Evolutionary conservation across 2,113 vertebrate species (phyloP).

Genomic region (Toxostoma redivivum): DNA sequence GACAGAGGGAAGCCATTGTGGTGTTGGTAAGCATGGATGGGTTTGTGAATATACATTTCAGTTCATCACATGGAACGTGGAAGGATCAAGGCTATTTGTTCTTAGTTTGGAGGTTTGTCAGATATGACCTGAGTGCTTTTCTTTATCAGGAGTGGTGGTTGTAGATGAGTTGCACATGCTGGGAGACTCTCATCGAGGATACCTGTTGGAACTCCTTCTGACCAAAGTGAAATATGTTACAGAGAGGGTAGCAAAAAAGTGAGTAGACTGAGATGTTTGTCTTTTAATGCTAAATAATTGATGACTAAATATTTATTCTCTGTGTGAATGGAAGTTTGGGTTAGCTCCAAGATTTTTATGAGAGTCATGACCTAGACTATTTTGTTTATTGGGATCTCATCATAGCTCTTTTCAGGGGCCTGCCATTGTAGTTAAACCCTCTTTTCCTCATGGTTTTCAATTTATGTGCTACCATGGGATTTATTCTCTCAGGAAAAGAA

Average conservation of each 20-base stretch:
- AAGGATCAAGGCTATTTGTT: background rate
- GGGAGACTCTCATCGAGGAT: conserved; percentile 91
- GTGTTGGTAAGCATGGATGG: background rate
- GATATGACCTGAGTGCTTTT: background rate
- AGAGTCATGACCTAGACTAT: background rate
- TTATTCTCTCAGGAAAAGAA: background rate
- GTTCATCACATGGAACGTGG: background rate
- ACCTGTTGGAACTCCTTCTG: conserved; percentile 90
- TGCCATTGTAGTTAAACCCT: background rate
- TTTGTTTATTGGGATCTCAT: background rate
- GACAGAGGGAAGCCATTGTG: background rate
- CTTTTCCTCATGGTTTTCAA: background rate
- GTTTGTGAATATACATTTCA: background rate
- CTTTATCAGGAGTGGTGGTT: conserved; percentile 86
- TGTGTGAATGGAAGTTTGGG: background rate
- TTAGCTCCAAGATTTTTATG: background rate
- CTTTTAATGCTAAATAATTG: background rate
- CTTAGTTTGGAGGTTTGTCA: background rate
- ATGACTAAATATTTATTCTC: background rate
- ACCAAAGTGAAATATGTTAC: conserved; percentile 91
- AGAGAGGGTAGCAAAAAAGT: conserved; percentile 78
- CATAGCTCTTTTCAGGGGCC: background rate
- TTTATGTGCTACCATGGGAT: background rate
- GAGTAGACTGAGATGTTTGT: background rate
- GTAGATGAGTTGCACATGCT: conserved; percentile 97